phyloP scores from a whole-genome alignment of 2,797 vertebrate genomes.

The Sebastes steindachneri region DNA sequence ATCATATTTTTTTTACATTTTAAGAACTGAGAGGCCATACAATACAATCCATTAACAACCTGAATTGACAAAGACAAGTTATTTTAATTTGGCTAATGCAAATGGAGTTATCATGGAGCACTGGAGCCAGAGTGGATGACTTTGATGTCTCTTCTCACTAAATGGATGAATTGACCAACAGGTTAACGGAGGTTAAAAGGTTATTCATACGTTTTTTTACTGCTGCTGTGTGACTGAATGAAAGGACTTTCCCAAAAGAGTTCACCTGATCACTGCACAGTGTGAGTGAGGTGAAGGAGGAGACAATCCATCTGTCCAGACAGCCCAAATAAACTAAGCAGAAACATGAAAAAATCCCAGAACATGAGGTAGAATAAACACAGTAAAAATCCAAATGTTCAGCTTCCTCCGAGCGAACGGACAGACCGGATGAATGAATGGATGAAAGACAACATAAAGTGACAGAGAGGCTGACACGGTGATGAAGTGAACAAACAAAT shows the following conservation, averaged over 20 bases:
- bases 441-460: conserved; percentile 61
- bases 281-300: conserved; percentile 83
- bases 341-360: neutral
- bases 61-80: neutral
- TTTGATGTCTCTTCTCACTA: neutral
- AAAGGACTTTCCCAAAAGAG: conserved; percentile 43
- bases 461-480: conserved; percentile 53
- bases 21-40: neutral
- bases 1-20: neutral
- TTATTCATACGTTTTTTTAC: conserved; percentile 86
- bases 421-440: conserved; percentile 35
- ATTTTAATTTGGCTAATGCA: neutral
- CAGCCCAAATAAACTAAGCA: conserved; percentile 82
- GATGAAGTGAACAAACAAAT: conserved; percentile 72
- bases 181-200: conserved; percentile 85
- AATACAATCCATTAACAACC: neutral
- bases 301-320: conserved; percentile 81
- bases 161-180: conserved; percentile 83
- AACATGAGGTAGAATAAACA: conserved; percentile 9
- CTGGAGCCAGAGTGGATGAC: neutral
- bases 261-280: neutral
- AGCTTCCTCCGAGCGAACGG: conserved; percentile 15
- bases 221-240: conserved; percentile 73
- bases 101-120: neutral
- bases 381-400: conserved; percentile 15